Evolutionary conservation across 2,113 vertebrate species (phyloP).

Genomic region (Brienomyrus brachyistius): DNA sequence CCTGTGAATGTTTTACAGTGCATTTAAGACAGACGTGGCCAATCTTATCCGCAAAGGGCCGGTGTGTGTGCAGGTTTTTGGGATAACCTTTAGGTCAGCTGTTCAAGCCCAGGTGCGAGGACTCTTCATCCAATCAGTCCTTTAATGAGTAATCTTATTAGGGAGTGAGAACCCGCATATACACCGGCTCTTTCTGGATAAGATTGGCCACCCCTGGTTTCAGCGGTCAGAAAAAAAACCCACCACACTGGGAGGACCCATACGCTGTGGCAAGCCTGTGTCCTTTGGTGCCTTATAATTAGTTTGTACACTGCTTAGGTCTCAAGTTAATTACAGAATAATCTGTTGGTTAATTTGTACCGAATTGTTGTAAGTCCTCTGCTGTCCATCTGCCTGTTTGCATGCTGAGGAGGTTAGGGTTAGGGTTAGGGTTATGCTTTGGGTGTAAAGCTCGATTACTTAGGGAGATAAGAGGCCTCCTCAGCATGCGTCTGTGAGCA

Average conservation of each 20-base stretch:
- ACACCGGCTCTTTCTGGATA: not conserved
- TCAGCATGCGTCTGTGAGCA: not conserved
- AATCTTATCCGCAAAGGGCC: not conserved
- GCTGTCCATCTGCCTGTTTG: not conserved
- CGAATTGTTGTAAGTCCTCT: not conserved
- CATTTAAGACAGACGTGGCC: not conserved
- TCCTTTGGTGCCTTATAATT: not conserved
- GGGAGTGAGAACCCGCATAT: not conserved
- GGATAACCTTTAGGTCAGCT: not conserved
- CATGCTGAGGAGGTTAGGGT: not conserved
- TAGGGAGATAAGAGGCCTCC: not conserved
- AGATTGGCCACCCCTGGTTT: not conserved
- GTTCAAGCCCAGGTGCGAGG: not conserved
- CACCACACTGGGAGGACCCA: not conserved
- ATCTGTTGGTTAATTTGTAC: not conserved
- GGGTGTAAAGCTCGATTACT: not conserved
- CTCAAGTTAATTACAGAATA: not conserved
- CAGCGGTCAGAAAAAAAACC: not conserved
- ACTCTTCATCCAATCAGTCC: not conserved
- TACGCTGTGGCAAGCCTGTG: not conserved
- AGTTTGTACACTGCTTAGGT: not conserved
- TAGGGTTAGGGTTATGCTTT: not conserved
- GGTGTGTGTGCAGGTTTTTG: not conserved
- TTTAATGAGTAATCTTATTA: not conserved
- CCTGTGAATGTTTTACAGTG: not conserved